phyloP scores from a whole-genome alignment of 2,113 vertebrate species.

The Rousettus leschenaultii region DNA sequence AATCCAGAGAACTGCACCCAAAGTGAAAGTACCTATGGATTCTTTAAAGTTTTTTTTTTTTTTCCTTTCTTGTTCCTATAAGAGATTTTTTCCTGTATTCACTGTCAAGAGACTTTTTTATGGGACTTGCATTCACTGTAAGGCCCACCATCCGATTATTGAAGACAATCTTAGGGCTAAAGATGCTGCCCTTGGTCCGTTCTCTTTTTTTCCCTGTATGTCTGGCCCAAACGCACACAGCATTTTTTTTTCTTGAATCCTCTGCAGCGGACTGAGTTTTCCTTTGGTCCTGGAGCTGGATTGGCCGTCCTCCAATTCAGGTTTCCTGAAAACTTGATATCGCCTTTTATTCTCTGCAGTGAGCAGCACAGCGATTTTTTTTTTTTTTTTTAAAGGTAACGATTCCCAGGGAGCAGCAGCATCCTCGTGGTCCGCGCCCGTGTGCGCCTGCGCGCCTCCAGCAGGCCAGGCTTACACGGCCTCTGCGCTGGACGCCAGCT shows the following conservation, averaged over 20 bases:
- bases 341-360: not conserved
- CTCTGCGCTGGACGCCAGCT: not conserved
- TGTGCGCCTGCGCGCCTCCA: fast-evolving
- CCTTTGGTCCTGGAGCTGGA: not conserved
- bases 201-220: not conserved
- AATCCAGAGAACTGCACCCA: not conserved
- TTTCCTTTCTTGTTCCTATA: not conserved
- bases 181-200: not conserved
- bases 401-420: not conserved
- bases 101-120: not conserved
- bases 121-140: not conserved
- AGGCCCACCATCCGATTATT: not conserved
- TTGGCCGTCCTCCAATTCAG: slow-evolving; percentile 6
- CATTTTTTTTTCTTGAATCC: not conserved
- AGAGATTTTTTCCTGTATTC: not conserved
- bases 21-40: not conserved
- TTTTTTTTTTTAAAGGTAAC: not conserved
- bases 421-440: no score
- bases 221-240: not conserved
- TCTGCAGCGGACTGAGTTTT: not conserved
- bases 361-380: not conserved
- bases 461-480: not conserved
- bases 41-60: not conserved
- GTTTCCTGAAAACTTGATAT: not conserved
- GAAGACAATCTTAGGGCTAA: not conserved